phyloP scores from a whole-genome alignment of 2,797 vertebrate genomes.

The Parotocinclus haroldoi region DNA sequence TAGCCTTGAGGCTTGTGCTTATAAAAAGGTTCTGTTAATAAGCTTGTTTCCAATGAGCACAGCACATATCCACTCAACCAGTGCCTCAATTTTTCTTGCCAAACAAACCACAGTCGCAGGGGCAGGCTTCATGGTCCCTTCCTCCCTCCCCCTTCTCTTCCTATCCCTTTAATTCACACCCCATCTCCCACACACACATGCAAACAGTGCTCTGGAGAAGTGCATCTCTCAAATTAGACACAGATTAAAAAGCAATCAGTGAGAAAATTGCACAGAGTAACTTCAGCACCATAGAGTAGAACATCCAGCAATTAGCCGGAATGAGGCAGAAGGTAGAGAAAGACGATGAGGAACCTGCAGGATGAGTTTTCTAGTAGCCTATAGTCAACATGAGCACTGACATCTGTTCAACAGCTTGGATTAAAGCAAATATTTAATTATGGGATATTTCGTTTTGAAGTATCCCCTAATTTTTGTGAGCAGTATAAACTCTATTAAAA shows the following conservation, averaged over 20 bases:
- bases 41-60: slow-evolving; percentile 46
- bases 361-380: slow-evolving; percentile 10
- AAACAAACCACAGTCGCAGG: slow-evolving; percentile 28
- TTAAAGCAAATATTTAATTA: too few species aligned
- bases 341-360: slow-evolving; percentile 15
- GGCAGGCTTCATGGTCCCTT: neutral
- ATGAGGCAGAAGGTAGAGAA: slow-evolving; percentile 25
- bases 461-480: too few species aligned
- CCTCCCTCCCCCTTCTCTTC: neutral
- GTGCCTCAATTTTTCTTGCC: slow-evolving; percentile 37
- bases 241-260: slow-evolving; percentile 48
- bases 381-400: too few species aligned
- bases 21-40: slow-evolving; percentile 53
- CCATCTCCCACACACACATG: neutral
- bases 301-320: slow-evolving; percentile 37
- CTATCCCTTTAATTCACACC: neutral
- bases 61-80: slow-evolving; percentile 40
- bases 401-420: too few species aligned
- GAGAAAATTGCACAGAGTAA: slow-evolving; percentile 44
- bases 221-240: slow-evolving; percentile 51
- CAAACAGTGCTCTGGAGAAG: slow-evolving; percentile 25
- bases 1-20: slow-evolving; percentile 40
- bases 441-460: too few species aligned
- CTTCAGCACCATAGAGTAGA: slow-evolving; percentile 36
- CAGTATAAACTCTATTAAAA: too few species aligned